phyloP scores from a whole-genome alignment of 2,113 vertebrate genomes.

The Thunnus thynnus region DNA sequence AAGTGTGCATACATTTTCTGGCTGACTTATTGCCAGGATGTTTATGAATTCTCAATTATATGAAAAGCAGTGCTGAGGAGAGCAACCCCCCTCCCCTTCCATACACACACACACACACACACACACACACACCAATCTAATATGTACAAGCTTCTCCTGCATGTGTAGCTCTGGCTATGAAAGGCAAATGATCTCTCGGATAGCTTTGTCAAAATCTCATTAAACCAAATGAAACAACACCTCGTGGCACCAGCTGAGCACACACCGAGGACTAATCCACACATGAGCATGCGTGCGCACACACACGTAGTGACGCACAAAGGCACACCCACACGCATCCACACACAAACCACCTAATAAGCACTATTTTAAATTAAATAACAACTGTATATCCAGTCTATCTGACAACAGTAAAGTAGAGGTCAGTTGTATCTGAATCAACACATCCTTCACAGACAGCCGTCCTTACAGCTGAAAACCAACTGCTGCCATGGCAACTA shows the following conservation, averaged over 20 bases:
- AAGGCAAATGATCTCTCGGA: slow-evolving; percentile 72
- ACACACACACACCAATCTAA: slow-evolving; percentile 51
- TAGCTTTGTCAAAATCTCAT: slow-evolving; percentile 85
- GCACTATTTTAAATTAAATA: slow-evolving; percentile 34
- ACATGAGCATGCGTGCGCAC: slow-evolving; percentile 46
- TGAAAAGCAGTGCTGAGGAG: slow-evolving; percentile 16
- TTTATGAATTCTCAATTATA: slow-evolving; percentile 48
- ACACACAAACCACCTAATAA: slow-evolving; percentile 22
- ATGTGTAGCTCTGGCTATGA: slow-evolving; percentile 52
- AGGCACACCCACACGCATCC: slow-evolving; percentile 32
- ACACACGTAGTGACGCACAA: slow-evolving; percentile 55
- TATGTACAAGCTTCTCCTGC: slow-evolving; percentile 69
- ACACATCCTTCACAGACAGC: slow-evolving; percentile 62
- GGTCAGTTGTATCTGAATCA: slow-evolving; percentile 47
- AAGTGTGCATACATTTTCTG: slow-evolving; percentile 14
- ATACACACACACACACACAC: background rate
- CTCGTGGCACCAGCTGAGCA: slow-evolving; percentile 83
- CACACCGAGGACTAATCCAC: slow-evolving; percentile 75
- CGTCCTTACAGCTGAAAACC: slow-evolving; percentile 62
- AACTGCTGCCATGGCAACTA: slow-evolving; percentile 83
- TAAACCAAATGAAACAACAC: slow-evolving; percentile 84
- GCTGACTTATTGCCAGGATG: slow-evolving; percentile 22
- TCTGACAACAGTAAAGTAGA: slow-evolving; percentile 28
- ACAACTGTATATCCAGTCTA: background rate
- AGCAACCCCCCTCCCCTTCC: background rate